These are phyloP conservation scores for Helleia helle DNA, from an alignment of 2,888 invertebrate genomes.

Conservation along the genomic window DNA sequence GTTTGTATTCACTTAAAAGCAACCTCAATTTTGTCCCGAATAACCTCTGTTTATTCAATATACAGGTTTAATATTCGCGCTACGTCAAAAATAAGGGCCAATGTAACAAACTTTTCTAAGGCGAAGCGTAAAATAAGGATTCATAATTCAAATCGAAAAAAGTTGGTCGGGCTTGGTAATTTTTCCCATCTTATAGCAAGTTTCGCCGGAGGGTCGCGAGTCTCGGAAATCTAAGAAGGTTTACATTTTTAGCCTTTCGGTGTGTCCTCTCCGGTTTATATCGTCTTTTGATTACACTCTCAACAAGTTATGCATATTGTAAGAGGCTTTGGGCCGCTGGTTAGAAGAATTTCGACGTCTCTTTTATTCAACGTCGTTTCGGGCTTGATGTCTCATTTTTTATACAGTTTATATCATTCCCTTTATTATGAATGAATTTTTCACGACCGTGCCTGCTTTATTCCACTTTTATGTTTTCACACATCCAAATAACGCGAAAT, in stretches of 20 bases:
- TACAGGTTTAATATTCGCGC: conserved; percentile 49
- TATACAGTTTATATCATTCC: conserved; percentile 48
- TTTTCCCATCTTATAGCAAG: conserved; percentile 70
- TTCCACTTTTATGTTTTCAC: neutral
- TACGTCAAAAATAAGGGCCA: conserved; percentile 47
- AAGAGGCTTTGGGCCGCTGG: conserved; percentile 52
- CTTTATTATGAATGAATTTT: conserved; percentile 42
- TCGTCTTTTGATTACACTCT: conserved; percentile 73
- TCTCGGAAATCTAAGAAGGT: conserved; percentile 65
- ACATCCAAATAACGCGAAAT: no score
- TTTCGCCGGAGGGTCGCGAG: conserved; percentile 61
- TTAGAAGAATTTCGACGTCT: conserved; percentile 53
- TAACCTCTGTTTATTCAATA: conserved; percentile 31
- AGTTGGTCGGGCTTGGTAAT: conserved; percentile 64
- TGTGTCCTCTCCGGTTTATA: conserved; percentile 69
- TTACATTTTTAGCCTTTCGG: conserved; percentile 72
- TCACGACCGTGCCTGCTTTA: neutral
- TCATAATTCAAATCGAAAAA: conserved; percentile 74
- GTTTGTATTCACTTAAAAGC: conserved; percentile 2
- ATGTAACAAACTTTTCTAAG: conserved; percentile 61
- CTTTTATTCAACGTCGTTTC: conserved; percentile 42
- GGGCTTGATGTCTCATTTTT: conserved; percentile 54
- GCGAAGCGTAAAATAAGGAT: conserved; percentile 68
- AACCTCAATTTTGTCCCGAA: neutral
- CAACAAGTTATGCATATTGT: conserved; percentile 73